These are phyloP conservation scores for Hafferia zeledoni DNA, from an alignment of 2,797 vertebrate genomes.

Conservation along the genomic window DNA sequence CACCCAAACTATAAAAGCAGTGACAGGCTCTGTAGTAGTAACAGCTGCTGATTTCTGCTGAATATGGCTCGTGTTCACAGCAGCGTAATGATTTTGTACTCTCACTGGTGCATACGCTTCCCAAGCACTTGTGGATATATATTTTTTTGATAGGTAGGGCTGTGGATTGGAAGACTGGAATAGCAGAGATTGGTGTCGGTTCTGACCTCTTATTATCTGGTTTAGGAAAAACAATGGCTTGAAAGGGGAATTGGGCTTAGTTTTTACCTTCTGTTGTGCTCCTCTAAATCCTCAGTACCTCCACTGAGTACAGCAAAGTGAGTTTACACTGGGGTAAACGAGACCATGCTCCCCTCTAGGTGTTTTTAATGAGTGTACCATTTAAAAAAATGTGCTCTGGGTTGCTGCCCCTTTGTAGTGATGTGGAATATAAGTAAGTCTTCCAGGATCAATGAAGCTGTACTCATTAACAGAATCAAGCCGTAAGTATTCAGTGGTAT, in stretches of 20 bases:
- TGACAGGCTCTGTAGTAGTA: constrained; percentile 49
- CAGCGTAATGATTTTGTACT: constrained; percentile 23
- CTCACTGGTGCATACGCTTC: neutral
- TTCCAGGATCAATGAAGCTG: neutral
- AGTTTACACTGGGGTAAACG: neutral
- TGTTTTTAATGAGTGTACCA: neutral
- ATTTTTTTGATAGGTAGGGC: neutral
- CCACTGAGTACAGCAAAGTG: neutral
- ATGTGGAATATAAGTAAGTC: neutral
- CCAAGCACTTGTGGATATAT: neutral
- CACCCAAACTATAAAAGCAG: constrained; percentile 53
- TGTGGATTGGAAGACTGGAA: neutral
- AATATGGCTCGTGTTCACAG: constrained; percentile 29
- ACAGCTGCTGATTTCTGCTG: constrained; percentile 52
- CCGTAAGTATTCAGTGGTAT: neutral
- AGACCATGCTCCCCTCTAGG: neutral
- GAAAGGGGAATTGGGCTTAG: neutral
- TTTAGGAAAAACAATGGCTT: neutral
- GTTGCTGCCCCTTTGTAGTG: neutral
- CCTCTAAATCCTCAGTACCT: neutral
- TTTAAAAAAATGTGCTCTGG: neutral
- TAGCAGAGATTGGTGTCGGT: neutral
- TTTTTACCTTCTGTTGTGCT: neutral
- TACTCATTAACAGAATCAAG: constrained; percentile 10
- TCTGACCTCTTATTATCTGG: neutral